phyloP scores from a whole-genome alignment of 2,113 vertebrate species.

The Smithornis capensis region DNA sequence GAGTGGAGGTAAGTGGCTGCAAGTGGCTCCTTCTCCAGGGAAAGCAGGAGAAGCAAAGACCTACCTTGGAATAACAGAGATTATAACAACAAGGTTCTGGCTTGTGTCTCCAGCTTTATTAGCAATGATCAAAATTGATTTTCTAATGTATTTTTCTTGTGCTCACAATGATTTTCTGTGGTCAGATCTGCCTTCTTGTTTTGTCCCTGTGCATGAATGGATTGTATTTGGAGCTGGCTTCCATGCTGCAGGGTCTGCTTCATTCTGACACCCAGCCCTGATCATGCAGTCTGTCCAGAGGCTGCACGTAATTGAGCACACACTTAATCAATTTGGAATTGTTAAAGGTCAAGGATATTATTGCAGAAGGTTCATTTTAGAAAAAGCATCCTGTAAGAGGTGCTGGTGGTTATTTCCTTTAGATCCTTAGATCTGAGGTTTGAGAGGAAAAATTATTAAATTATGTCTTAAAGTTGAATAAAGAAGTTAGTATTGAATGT shows the following conservation, averaged over 20 bases:
- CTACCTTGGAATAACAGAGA: not conserved
- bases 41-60: not conserved
- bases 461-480: constrained; percentile 27
- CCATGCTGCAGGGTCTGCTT: not conserved
- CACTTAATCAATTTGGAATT: not conserved
- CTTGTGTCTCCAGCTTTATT: not conserved
- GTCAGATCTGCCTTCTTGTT: not conserved
- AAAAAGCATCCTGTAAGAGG: not conserved
- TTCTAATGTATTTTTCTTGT: not conserved
- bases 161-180: not conserved
- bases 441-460: not conserved
- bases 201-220: not conserved
- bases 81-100: not conserved
- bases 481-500: constrained; percentile 18
- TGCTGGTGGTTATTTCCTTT: not conserved
- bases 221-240: not conserved
- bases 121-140: not conserved
- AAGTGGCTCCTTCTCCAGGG: not conserved
- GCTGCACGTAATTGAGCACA: not conserved
- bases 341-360: not conserved
- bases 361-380: not conserved
- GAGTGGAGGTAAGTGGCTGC: not conserved
- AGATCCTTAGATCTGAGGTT: not conserved
- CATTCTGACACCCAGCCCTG: not conserved
- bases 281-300: not conserved